phyloP scores from a whole-genome alignment of 2,797 vertebrate species.

The Fundulus diaphanus region DNA sequence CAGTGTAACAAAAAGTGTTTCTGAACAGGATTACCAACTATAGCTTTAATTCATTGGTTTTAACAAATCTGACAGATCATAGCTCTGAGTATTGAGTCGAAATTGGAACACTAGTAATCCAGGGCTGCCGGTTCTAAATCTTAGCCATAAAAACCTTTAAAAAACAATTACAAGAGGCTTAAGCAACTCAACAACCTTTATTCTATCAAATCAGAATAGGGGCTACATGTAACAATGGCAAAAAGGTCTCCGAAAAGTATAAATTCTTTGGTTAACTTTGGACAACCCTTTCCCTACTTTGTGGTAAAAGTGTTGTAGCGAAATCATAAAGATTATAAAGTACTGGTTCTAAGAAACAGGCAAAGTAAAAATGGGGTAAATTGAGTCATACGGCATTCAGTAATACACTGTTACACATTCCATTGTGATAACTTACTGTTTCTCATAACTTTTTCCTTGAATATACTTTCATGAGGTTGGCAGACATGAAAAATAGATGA shows the following conservation, averaged over 20 bases:
- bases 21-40: no score
- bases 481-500: constrained; percentile 61
- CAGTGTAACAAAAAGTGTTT: no score
- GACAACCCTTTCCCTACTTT: neutral
- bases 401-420: constrained; percentile 10
- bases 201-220: neutral
- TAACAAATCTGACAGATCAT: neutral
- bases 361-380: constrained; percentile 8
- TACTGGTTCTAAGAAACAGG: neutral
- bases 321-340: neutral
- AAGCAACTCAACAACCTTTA: neutral
- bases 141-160: neutral
- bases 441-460: constrained; percentile 4
- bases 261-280: neutral
- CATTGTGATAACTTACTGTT: neutral
- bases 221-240: neutral
- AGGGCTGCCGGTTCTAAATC: neutral
- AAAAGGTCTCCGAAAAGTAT: neutral
- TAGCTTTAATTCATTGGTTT: no score
- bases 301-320: neutral
- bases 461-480: constrained; percentile 31
- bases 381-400: constrained; percentile 10
- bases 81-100: neutral
- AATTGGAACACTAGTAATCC: neutral
- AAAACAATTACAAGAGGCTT: neutral